Conservation (phyloP, 2,797 vertebrate species). For the Discoglossus pictus region DNA sequence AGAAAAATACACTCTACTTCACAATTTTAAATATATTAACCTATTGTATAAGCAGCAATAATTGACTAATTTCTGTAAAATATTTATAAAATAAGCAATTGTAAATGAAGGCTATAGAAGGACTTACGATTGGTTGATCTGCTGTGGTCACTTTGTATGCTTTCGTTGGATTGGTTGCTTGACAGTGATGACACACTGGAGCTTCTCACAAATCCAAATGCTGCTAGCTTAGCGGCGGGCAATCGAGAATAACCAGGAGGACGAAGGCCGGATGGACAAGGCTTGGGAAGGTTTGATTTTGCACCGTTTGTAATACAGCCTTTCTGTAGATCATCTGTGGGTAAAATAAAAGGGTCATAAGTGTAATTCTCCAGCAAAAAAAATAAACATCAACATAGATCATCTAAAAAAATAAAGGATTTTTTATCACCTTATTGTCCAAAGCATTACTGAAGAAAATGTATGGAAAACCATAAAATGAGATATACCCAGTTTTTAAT, state of each 20-base stretch:
- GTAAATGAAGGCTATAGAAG: too few species aligned
- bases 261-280: constrained; percentile 84
- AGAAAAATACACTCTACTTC: not conserved
- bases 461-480: too few species aligned
- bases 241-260: constrained; percentile 87
- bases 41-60: too few species aligned
- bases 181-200: constrained; percentile 87
- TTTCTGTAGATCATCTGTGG: constrained; percentile 79
- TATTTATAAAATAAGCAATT: too few species aligned
- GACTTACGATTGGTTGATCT: constrained; percentile 79
- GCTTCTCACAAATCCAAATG: constrained; percentile 85
- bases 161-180: constrained; percentile 84
- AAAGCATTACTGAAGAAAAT: too few species aligned
- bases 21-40: not conserved
- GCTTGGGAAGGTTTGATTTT: constrained; percentile 81
- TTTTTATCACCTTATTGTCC: too few species aligned
- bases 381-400: too few species aligned
- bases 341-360: constrained; percentile 23
- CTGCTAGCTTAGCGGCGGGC: constrained; percentile 78
- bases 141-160: constrained; percentile 76
- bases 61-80: too few species aligned
- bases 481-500: too few species aligned
- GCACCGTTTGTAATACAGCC: constrained; percentile 67
- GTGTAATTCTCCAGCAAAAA: not conserved
- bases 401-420: too few species aligned